Evolutionary conservation across 2,113 vertebrate genomes (phyloP).

Genomic region (Bombycilla garrulus): DNA sequence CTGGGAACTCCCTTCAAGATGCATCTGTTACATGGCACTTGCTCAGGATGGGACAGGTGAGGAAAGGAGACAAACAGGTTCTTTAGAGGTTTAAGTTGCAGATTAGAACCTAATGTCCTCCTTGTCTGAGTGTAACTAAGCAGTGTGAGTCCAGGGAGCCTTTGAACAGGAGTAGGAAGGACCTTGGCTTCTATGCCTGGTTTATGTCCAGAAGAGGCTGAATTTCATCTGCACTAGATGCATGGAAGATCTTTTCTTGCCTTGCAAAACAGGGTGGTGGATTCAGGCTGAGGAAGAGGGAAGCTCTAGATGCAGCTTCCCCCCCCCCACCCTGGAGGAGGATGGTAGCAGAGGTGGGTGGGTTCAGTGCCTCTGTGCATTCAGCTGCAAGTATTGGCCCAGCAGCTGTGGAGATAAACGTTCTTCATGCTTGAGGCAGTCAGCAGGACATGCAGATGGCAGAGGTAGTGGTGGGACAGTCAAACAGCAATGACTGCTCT

Average conservation of each 20-base stretch:
- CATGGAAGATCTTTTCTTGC: background rate
- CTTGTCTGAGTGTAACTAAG: rapidly evolving
- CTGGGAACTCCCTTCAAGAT: background rate
- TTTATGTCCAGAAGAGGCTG: background rate
- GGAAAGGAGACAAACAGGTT: background rate
- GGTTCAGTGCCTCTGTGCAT: background rate
- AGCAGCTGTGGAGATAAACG: background rate
- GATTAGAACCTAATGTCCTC: background rate
- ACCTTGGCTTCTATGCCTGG: background rate
- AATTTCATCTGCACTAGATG: background rate
- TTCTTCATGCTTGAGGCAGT: background rate
- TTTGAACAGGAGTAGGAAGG: background rate
- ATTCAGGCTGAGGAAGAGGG: background rate
- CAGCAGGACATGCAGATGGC: background rate
- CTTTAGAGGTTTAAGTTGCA: background rate
- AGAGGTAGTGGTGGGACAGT: background rate
- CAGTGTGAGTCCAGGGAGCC: background rate
- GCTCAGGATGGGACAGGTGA: background rate
- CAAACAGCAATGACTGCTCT: background rate
- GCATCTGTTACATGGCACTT: background rate
- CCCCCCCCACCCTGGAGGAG: background rate
- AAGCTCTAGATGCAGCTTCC: background rate
- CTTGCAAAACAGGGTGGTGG: background rate
- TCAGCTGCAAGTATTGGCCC: background rate
- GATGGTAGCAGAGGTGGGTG: background rate